Evolutionary conservation across 1,140 invertebrate genomes (phyloP), one percentile per base, ranked within the genome.

Genomic region (Procambarus clarkii): DNA sequence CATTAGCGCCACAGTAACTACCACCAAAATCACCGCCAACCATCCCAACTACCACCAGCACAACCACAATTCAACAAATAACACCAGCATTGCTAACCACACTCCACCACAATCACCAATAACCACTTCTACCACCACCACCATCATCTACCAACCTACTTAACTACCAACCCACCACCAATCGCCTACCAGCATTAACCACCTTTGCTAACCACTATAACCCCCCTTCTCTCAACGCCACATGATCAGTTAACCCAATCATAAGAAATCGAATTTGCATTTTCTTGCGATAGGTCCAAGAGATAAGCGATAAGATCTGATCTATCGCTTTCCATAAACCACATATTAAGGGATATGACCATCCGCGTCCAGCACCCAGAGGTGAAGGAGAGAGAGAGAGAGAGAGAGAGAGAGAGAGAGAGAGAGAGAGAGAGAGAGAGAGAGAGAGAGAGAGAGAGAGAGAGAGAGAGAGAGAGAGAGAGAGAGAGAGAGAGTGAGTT

Each of bases 321-420:
- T 81, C 48, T 81, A 81, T 81, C 24, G 79, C 48, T 81, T 34
- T 54, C 79, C 79, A 81, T 81, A 81, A 81, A 81, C 79, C 79
- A 81, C 79, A n/a, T 54, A 81, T 81, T 54, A 81, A 81, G 48
- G 48, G 48, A 34, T 34, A 34, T 11, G 11, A 74, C 69, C 69
- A 34, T 34, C 24, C 4, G 15, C 18, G 9, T 64, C 60, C 60
- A 18, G 4, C 60, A 18, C 60, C 60, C 18, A 18, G 54, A 64
- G 58, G 60, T n/a, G n/a, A n/a, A n/a, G n/a, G n/a, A n/a, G n/a
- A 71, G 24, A 69, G 34, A n/a, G 46, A 50, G 46, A 50, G 50
- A 13, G 82, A 85, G 69, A 74, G 48, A 9, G 64, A 74, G 69
- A n/a, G n/a, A n/a, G n/a, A n/a, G n/a, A 64, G 18, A 48, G 60